phyloP scores from a whole-genome alignment of 2,888 invertebrate genomes.

The Morpho achilles region DNA sequence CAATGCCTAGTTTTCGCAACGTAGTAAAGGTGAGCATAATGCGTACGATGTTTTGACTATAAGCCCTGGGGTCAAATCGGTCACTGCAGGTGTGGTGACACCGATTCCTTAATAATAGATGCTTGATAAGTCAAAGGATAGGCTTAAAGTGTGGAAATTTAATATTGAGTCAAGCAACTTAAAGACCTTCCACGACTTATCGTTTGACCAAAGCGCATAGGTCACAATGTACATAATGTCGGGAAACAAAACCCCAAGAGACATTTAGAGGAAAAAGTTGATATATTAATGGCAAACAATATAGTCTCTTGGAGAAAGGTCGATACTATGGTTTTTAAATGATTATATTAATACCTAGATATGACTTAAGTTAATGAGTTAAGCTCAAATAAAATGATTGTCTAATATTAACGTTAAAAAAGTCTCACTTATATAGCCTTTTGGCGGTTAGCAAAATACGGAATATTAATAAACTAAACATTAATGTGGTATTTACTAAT shows the following conservation, averaged over 20 bases:
- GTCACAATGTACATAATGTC: neutral
- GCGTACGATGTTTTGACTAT: constrained; percentile 14
- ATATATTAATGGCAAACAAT: constrained; percentile 97
- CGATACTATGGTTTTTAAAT: constrained; percentile 82
- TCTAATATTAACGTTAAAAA: constrained; percentile 28
- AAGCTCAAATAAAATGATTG: constrained; percentile 53
- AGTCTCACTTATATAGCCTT: too few species aligned
- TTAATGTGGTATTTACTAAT: too few species aligned
- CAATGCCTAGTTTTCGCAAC: constrained; percentile 16
- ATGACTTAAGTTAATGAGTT: constrained; percentile 12
- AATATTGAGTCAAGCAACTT: too few species aligned
- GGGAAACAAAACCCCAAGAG: constrained; percentile 99
- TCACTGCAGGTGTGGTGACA: neutral
- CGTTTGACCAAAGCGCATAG: too few species aligned
- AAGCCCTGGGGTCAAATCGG: constrained; percentile 14
- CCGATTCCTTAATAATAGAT: neutral
- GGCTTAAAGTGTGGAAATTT: neutral
- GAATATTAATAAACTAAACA: too few species aligned
- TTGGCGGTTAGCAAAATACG: too few species aligned
- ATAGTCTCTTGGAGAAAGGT: constrained; percentile 99
- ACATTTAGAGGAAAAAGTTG: constrained; percentile 99
- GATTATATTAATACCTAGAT: constrained; percentile 40
- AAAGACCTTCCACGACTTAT: too few species aligned
- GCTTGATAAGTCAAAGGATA: neutral
- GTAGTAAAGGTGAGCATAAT: constrained; percentile 6